Base-by-base conservation (phyloP, 2,113 vertebrate genomes). In the Himantopus leucocephalus region DNA sequence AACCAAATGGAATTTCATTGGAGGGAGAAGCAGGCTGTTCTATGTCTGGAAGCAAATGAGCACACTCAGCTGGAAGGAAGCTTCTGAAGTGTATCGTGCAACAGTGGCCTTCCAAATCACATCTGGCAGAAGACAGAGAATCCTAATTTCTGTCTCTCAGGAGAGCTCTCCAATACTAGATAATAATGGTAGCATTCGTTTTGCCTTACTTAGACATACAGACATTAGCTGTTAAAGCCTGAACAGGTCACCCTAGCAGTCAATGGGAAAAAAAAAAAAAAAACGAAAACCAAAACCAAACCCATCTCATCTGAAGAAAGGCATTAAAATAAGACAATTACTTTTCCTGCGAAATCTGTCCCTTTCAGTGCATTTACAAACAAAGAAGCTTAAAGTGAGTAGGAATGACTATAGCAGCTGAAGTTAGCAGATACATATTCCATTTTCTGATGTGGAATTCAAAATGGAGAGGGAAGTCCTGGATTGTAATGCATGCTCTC, bases 241-340 rank as follows among this genome's bases (percentile, higher is more conserved):
- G 15, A 67, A 19, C 0, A 1, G 3, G 52, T 72, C 9, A 27
- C 3, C 22, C 4, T 64, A 24, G 2, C 14, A 45, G 21, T 39
- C 14, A 79, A 4, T 47, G 7, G 9, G 10, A 64, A 10, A 73
- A 50, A 43, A 41, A 64, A 70, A 7, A 8, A 32, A 30, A 55
- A 11, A 56, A 34, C 13, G 32, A 6, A 26, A 37, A 35, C 35
- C 37, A 39, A 85, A 76, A 16, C 6, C 4, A 52, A 62, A 9
- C 14, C 4, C 6, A 47, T 48, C n/a, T 56, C 2, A 34, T 55
- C 35, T 68, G 27, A 92, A 22, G 14, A 67, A 84, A 84, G 17
- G 2, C 14, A 63, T 37, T 80, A 24, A 80, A 72, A 58, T 17
- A 50, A 4, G 9, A 30, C 1, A 68, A 24, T 29, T 26, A 12